These are phyloP conservation scores for Diaphora mendica DNA, from an alignment of 2,888 invertebrate species.

Conservation along the genomic window DNA sequence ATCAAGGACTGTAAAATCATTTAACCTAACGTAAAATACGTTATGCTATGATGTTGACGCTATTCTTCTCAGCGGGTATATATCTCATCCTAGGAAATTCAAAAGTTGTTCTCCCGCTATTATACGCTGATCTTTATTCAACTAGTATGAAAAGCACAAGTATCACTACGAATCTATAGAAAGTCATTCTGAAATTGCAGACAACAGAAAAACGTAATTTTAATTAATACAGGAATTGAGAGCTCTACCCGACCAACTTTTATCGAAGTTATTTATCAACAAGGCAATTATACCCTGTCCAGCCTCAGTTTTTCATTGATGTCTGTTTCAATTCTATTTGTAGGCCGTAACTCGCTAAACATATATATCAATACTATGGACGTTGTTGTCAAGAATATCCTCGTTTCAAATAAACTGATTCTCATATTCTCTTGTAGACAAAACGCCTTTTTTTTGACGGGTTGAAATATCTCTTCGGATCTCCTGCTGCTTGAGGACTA, in stretches of 20 bases:
- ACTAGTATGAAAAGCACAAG: too few species aligned
- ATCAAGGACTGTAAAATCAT: too few species aligned
- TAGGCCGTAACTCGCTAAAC: not conserved
- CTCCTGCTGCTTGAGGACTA: too few species aligned
- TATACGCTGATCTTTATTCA: not conserved
- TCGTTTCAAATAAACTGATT: constrained; percentile 9
- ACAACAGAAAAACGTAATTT: not conserved
- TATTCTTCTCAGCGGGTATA: too few species aligned
- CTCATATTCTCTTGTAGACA: constrained; percentile 24
- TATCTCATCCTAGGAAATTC: too few species aligned
- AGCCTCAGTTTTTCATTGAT: not conserved
- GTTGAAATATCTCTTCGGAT: too few species aligned
- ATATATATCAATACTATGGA: constrained; percentile 36
- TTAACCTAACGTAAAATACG: too few species aligned
- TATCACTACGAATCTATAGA: too few species aligned
- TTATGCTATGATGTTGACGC: too few species aligned
- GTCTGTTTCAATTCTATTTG: not conserved
- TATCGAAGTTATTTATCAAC: not conserved
- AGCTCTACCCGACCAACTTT: not conserved
- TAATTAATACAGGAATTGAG: not conserved
- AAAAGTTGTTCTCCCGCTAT: too few species aligned
- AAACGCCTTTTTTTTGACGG: not conserved
- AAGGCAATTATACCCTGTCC: constrained; percentile 1
- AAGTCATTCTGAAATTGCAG: not conserved
- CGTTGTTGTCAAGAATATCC: constrained; percentile 25